A percentile compares a stretch with the other conserved stretches of the same genome.
phyloP scores from a whole-genome alignment of 2,797 vertebrate species.

The Scolopax bukidnonensis region DNA sequence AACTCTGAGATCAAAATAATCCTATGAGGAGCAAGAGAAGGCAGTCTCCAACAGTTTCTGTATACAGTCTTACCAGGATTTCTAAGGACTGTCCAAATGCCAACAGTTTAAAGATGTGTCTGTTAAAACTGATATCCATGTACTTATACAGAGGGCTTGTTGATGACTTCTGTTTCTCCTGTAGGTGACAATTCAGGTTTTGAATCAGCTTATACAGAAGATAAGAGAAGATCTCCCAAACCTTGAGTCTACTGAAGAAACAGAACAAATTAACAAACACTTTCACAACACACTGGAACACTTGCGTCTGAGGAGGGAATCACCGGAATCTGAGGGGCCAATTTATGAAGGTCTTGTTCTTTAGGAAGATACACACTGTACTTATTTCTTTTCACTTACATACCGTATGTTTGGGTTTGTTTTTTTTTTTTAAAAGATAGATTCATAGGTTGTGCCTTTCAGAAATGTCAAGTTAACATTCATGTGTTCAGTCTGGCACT shows the following conservation, averaged over 20 bases:
- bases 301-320: constrained; percentile 92
- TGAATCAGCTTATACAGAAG: constrained; percentile 99
- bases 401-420: constrained; percentile 13
- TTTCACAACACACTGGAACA: constrained; percentile 99
- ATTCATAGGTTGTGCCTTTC: constrained; percentile 82
- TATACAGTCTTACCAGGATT: neutral
- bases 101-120: neutral
- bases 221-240: constrained; percentile 97
- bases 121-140: neutral
- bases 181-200: constrained; percentile 96
- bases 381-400: constrained; percentile 45
- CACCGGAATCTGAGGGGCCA: constrained; percentile 92
- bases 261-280: constrained; percentile 99
- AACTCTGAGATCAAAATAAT: neutral
- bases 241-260: constrained; percentile 96
- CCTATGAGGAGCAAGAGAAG: neutral
- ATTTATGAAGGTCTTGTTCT: constrained; percentile 96
- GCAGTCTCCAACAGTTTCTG: neutral
- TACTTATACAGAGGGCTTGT: neutral
- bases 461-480: constrained; percentile 77
- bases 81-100: neutral
- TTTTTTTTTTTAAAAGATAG: constrained; percentile 62
- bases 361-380: constrained; percentile 70
- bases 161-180: neutral
- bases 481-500: constrained; percentile 74